A percentile compares a stretch with the other conserved stretches of the same genome.
These are phyloP conservation scores for Tetrax tetrax DNA, from an alignment of 2,113 vertebrate genomes.

Conservation along the genomic window DNA sequence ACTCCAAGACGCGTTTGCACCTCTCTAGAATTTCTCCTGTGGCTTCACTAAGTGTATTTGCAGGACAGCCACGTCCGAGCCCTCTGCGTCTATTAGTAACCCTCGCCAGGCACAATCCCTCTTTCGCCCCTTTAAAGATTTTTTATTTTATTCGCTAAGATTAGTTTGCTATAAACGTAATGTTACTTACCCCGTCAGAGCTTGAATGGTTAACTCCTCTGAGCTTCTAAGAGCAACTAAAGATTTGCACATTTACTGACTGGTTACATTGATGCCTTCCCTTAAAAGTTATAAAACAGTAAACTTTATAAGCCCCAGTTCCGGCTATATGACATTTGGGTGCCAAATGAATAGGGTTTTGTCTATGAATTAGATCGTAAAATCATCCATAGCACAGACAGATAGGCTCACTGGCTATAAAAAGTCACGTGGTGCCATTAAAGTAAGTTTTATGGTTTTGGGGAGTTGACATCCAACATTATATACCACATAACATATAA, in stretches of 20 bases:
- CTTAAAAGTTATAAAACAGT: slow-evolving; percentile 92
- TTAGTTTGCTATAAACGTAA: slow-evolving; percentile 78
- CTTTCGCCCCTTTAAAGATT: slow-evolving; percentile 61
- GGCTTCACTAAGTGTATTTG: slow-evolving; percentile 52
- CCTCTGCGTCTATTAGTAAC: slow-evolving; percentile 15
- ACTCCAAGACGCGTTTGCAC: slow-evolving; percentile 51
- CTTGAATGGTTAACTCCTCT: slow-evolving; percentile 82
- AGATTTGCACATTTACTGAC: slow-evolving; percentile 84
- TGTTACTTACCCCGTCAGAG: slow-evolving; percentile 90
- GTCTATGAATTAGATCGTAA: slow-evolving; percentile 99
- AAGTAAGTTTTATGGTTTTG: slow-evolving; percentile 99
- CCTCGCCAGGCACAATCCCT: slow-evolving; percentile 48
- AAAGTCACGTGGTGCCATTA: slow-evolving; percentile 99
- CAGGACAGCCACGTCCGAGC: slow-evolving; percentile 19
- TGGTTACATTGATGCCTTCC: slow-evolving; percentile 83
- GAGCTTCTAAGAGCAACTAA: slow-evolving; percentile 83
- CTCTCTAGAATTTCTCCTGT: slow-evolving; percentile 34
- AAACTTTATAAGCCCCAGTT: slow-evolving; percentile 98
- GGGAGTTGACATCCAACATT: slow-evolving; percentile 99
- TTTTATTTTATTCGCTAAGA: slow-evolving; percentile 62
- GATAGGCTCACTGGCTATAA: slow-evolving; percentile 99
- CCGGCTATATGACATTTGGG: slow-evolving; percentile 97
- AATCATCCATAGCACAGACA: slow-evolving; percentile 98
- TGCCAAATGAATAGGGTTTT: slow-evolving; percentile 99
- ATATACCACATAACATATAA: slow-evolving; percentile 99